These are phyloP conservation scores for Globicephala melas DNA, from an alignment of 2,113 vertebrate species.

Conservation along the genomic window DNA sequence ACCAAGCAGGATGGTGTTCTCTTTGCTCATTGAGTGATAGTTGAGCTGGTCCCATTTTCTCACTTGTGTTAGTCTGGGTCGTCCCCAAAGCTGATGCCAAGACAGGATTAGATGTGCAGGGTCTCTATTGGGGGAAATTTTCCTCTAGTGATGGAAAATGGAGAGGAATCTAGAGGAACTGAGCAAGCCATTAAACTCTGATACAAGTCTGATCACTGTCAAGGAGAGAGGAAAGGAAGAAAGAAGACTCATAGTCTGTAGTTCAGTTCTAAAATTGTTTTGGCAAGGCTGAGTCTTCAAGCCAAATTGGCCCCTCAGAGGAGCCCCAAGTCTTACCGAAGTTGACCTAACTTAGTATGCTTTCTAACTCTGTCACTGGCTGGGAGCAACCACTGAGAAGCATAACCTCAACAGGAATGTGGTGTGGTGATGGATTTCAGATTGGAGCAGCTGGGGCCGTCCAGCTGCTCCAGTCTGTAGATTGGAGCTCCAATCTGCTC, in stretches of 20 bases:
- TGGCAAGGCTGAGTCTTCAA: neutral
- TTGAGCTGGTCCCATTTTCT: neutral
- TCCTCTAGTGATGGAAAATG: neutral
- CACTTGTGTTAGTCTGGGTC: neutral
- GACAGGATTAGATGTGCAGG: neutral
- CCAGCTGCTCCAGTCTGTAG: too few species aligned
- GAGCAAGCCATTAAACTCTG: neutral
- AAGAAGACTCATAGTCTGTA: neutral
- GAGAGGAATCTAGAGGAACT: neutral
- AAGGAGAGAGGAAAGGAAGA: neutral
- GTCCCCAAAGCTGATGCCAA: neutral
- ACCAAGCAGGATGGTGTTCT: neutral
- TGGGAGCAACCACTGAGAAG: neutral
- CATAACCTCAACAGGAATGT: neutral
- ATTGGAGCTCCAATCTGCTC: neutral
- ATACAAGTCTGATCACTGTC: neutral
- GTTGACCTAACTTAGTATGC: neutral
- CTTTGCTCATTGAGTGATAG: neutral
- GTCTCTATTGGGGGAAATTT: neutral
- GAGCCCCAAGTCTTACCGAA: neutral
- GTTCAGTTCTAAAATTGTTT: neutral
- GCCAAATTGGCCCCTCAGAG: neutral
- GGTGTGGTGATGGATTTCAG: neutral
- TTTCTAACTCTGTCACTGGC: neutral
- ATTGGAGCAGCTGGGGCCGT: neutral